Evolutionary conservation across 1,140 invertebrate species (phyloP), one percentile per base, ranked within the genome.

Genomic region (Geopemphigus sp.): DNA sequence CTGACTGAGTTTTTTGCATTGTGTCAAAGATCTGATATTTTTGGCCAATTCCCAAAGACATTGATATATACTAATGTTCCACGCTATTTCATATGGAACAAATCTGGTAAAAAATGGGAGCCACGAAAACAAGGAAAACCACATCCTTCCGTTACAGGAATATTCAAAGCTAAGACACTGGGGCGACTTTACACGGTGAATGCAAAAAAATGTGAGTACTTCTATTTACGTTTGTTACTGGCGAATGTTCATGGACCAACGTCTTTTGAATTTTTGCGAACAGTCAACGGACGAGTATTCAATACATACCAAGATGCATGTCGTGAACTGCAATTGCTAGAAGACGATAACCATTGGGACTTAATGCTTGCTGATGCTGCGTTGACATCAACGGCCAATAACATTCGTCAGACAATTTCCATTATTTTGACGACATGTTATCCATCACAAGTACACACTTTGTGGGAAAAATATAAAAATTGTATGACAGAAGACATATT

Each of bases 211-310:
- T n/a, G n/a, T n/a, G n/a, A n/a, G n/a, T n/a, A n/a, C n/a, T n/a
- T n/a, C n/a, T n/a, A n/a, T n/a, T n/a, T n/a, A n/a, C n/a, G n/a
- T n/a, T n/a, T n/a, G n/a, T n/a, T n/a, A n/a, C n/a, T n/a, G n/a
- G n/a, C n/a, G n/a, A 57, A 57, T 57, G 8, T 57, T 57, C 56
- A n/a, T 22, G 56, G 56, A 57, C n/a, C 56, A 57, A 57, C 56
- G 8, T 57, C 56, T 24, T 57, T 57, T 10, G 56, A 57, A 57
- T 57, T 5, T 39, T 39, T 39, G 32, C 32, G 32, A 39, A 39
- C 32, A 39, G 32, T 39, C 3, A 39, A 39, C 32, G 10, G 11
- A 24, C 22, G 8, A 57, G 56, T 57, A 10, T 57, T 57, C 56
- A 57, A 57, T 57, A 57, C 56, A 24, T 24, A 57, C 11, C 56